phyloP scores from a whole-genome alignment of 2,888 invertebrate genomes.

The Crocallis elinguaria region DNA sequence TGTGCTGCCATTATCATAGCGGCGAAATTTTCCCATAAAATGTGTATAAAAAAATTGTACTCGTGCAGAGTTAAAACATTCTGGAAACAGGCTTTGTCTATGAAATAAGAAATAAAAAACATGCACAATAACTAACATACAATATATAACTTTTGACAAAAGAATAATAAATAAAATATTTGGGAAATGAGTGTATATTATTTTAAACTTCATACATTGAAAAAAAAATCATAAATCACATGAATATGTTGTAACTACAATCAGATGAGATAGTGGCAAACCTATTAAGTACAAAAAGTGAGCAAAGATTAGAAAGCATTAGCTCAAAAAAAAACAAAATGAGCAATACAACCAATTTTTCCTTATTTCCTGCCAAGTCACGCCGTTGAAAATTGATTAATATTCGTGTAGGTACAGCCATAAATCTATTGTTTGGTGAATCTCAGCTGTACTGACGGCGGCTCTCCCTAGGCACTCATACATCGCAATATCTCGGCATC shows the following conservation, averaged over 20 bases:
- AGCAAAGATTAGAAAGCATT: not conserved
- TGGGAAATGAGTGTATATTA: no score
- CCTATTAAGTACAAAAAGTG: no score
- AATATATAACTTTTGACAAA: no score
- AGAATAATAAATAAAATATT: no score
- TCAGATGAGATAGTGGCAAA: no score
- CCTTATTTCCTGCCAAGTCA: not conserved
- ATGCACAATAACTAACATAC: no score
- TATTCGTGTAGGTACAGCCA: constrained; percentile 66
- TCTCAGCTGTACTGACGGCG: constrained; percentile 65
- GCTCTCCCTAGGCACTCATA: constrained; percentile 76
- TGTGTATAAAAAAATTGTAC: no score
- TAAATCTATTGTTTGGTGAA: constrained; percentile 77
- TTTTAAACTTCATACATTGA: no score
- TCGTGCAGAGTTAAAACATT: no score
- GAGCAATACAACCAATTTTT: not conserved
- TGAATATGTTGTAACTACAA: not conserved
- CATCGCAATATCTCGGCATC: constrained; percentile 70
- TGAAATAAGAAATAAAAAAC: no score
- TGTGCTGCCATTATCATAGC: constrained; percentile 11
- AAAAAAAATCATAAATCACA: not conserved
- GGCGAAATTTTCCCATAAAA: not conserved
- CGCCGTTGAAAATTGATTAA: constrained; percentile 58
- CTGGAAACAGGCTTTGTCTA: no score
- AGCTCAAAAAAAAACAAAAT: not conserved